Evolutionary conservation across 2,113 vertebrate genomes (phyloP), one percentile per base, ranked within the genome.

Genomic region (Glareola pratincola): DNA sequence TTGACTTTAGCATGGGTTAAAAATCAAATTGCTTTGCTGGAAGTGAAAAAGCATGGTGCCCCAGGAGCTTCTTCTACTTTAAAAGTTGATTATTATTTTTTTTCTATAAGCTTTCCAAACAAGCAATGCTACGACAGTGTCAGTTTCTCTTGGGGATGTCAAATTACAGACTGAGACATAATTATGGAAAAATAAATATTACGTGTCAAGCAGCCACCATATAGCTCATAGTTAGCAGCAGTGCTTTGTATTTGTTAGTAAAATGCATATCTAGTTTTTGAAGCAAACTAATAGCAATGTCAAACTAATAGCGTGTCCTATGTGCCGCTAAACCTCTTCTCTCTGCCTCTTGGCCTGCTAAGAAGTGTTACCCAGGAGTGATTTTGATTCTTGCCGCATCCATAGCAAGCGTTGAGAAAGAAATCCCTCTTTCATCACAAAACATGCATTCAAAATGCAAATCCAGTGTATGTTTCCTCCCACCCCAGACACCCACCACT

Each of bases 271-370:
- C n/a, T 16, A 32, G n/a, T 19, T 89, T 64, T 32, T 47, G 6
- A 73, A 75, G 48, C 6, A 43, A 54, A 22, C 17, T 8, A 37
- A 37, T 12, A 21, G 53, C 16, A 62, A 37, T 1, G 3, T 24
- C 14, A 53, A 66, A 45, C 39, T 9, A 48, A 48, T 24, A 16
- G 26, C 0, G 0, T 45, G 19, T 50, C 83, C 10, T 26, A 9
- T 47, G n/a, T 26, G 26, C 20, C 1, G 2, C 18, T 24, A 19
- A 64, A n/a, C 29, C 37, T 67, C 75, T 21, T 20, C 59, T 27
- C 36, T 75, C 17, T 67, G 47, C 62, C 23, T 67, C 29, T 6
- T 30, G 22, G 51, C 37, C 69, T 67, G 14, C 5, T 50, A 16
- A 1, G 4, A 82, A 57, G 19, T 2, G 12, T 37, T 82, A 53